Conservation (phyloP, 2,888 invertebrate genomes). For the Folsomia candida region DNA sequence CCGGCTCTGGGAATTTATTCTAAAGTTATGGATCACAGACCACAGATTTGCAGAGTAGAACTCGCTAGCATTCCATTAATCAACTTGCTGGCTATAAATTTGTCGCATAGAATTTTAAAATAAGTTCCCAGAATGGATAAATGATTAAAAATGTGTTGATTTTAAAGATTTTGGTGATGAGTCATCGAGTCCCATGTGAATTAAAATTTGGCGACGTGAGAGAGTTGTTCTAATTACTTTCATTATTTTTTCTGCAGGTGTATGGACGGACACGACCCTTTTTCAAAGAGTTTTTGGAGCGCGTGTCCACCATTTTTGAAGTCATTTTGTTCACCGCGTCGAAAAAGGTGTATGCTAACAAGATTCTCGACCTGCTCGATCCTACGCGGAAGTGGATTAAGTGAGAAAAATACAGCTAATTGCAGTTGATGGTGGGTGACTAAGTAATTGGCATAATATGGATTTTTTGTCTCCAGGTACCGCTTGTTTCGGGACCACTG, state of each 20-base stretch:
- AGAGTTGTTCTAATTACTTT: not conserved
- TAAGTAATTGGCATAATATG: not conserved
- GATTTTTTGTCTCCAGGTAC: slow-evolving; percentile 56
- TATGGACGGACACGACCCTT: slow-evolving; percentile 85
- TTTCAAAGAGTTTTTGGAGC: slow-evolving; percentile 87
- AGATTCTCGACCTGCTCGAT: slow-evolving; percentile 85
- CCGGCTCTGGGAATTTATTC: no score
- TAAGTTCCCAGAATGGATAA: no score
- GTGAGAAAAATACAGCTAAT: slow-evolving; percentile 55
- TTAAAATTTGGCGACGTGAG: no score
- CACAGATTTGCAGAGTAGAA: not conserved
- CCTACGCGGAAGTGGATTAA: slow-evolving; percentile 84
- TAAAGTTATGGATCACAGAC: no score
- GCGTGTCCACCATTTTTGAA: slow-evolving; percentile 81
- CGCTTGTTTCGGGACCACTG: slow-evolving; percentile 93
- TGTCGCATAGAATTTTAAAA: not conserved
- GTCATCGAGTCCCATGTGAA: no score
- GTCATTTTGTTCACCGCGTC: slow-evolving; percentile 94
- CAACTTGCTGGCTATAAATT: no score
- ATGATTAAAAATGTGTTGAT: no score
- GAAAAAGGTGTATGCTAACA: slow-evolving; percentile 91
- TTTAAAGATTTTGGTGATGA: no score
- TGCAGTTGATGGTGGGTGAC: not conserved
- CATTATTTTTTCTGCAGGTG: slow-evolving; percentile 53
- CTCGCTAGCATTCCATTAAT: not conserved